These are phyloP conservation scores for Fulmarus glacialis DNA, from an alignment of 2,113 vertebrate species.

Conservation along the genomic window DNA sequence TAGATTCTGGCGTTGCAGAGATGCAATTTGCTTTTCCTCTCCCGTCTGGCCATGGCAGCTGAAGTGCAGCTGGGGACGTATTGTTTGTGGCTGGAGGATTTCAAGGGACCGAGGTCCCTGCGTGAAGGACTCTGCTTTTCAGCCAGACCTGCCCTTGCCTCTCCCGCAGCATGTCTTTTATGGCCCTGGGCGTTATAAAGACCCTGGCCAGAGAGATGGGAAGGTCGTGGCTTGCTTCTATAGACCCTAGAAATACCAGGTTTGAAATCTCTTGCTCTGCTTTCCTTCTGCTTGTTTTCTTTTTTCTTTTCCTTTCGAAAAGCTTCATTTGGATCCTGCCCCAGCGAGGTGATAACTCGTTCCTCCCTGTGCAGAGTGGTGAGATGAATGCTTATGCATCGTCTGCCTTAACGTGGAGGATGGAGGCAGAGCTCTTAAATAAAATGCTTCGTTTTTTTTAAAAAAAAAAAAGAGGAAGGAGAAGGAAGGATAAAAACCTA, in stretches of 20 bases:
- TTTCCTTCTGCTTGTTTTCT: neutral
- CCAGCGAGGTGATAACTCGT: fast-evolving
- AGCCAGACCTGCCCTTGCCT: neutral
- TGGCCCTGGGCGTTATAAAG: neutral
- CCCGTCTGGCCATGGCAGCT: fast-evolving
- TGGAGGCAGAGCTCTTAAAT: neutral
- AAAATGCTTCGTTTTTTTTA: neutral
- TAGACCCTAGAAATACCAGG: too few relatives aligned
- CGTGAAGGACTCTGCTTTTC: neutral
- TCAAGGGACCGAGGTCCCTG: neutral
- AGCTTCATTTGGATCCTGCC: neutral
- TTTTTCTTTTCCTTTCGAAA: neutral
- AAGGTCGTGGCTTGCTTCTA: neutral
- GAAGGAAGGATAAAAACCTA: too few relatives aligned
- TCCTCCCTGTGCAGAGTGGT: fast-evolving
- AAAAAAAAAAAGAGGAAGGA: neutral
- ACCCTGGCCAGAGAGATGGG: neutral
- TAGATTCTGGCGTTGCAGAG: neutral
- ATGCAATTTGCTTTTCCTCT: neutral
- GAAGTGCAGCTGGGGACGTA: fast-evolving
- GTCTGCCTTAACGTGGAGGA: fast-evolving
- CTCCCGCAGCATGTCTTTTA: fast-evolving
- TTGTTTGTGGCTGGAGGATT: neutral
- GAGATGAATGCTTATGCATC: too few relatives aligned
- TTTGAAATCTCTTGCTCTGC: neutral